Conservation (phyloP, 1,140 invertebrate species). For the Doryteuthis pealeii region DNA sequence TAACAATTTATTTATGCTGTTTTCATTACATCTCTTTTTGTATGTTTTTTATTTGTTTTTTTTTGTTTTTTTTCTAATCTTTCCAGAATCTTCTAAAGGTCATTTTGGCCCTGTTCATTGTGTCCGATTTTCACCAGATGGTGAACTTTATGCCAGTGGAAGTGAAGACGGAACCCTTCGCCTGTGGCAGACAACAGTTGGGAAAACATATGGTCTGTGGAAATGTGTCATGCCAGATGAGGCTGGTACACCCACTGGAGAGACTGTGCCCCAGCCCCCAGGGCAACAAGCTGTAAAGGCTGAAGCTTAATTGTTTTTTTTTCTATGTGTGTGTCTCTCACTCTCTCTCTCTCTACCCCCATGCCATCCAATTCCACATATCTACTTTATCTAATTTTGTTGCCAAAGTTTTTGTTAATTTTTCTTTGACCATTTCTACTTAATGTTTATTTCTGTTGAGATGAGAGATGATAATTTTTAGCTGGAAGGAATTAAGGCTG, state of each 20-base stretch:
- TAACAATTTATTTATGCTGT: too few relatives aligned
- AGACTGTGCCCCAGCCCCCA: constrained; percentile 23
- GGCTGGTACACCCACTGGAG: constrained; percentile 13
- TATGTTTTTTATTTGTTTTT: too few relatives aligned
- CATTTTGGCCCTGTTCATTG: constrained; percentile 97
- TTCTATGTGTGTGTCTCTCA: too few relatives aligned
- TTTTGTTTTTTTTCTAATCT: constrained; percentile 25
- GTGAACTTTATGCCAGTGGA: constrained; percentile 93
- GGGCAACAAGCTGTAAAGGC: constrained; percentile 32
- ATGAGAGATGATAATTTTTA: too few relatives aligned
- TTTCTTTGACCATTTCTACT: too few relatives aligned
- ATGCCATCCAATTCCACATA: too few relatives aligned
- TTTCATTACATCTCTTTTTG: too few relatives aligned
- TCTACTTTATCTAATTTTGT: too few relatives aligned
- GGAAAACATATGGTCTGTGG: constrained; percentile 95
- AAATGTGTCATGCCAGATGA: constrained; percentile 74
- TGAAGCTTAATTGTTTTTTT: constrained; percentile 26
- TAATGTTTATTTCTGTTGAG: too few relatives aligned
- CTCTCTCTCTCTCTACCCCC: too few relatives aligned
- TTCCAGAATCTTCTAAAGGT: constrained; percentile 93
- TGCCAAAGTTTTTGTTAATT: too few relatives aligned
- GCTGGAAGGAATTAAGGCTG: too few relatives aligned
- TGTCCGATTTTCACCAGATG: constrained; percentile 79
- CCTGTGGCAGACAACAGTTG: constrained; percentile 71
- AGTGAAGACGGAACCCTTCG: constrained; percentile 95